Evolutionary conservation across 2,113 vertebrate species (phyloP).

Genomic region (Brachyhypopomus gauderio): DNA sequence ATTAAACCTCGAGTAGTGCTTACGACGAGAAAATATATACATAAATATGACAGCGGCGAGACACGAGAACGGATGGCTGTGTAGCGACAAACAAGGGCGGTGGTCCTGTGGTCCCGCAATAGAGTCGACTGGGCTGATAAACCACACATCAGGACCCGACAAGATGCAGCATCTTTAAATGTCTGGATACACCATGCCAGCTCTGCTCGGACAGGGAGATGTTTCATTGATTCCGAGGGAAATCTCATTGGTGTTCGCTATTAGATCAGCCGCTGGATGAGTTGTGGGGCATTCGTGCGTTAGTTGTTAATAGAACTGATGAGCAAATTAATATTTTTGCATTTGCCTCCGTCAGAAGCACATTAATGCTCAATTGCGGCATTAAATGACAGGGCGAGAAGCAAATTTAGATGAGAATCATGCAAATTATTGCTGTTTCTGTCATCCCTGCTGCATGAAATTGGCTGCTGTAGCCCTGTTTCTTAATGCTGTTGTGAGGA

Average conservation of each 20-base stretch:
- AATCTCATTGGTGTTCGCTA: neutral
- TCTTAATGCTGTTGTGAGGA: conserved; percentile 1
- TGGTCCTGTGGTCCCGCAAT: conserved; percentile 16
- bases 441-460: neutral
- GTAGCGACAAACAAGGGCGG: conserved; percentile 32
- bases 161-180: conserved; percentile 6
- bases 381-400: neutral
- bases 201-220: neutral
- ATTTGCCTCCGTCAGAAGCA: neutral
- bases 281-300: neutral
- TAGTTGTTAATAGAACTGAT: neutral
- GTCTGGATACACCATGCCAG: neutral
- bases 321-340: conserved; percentile 15
- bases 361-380: neutral
- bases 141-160: conserved; percentile 35
- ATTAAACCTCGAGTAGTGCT: conserved; percentile 41
- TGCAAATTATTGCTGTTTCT: neutral
- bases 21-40: conserved; percentile 50
- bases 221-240: neutral
- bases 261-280: neutral
- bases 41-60: conserved; percentile 53
- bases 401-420: neutral
- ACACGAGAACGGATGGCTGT: conserved; percentile 33
- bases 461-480: neutral
- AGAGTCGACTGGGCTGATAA: conserved; percentile 42